Evolutionary conservation across 2,113 vertebrate species (phyloP), one percentile per base, ranked within the genome.

Genomic region (Oriolus oriolus): DNA sequence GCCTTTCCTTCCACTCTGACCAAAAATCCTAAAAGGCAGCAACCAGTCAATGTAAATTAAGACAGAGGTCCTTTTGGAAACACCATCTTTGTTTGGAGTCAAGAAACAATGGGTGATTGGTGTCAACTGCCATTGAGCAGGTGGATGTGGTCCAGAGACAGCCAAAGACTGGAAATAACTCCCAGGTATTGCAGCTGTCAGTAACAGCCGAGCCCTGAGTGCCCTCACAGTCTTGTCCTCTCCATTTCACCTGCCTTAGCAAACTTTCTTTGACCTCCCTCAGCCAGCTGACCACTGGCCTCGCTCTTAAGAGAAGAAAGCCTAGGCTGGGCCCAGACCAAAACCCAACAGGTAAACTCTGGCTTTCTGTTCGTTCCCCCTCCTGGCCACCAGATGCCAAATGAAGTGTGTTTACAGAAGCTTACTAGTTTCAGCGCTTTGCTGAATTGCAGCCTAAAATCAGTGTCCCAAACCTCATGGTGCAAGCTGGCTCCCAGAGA

Each of bases 51-150:
- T 16, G 14, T 22, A 88, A 93, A 92, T 39, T 45, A 89, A 87
- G 47, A 71, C 27, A 89, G 39, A 86, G 9, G 15, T 84, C 35
- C 35, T 70, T 47, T 13, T 86, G 50, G 37, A 93, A 76, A 49
- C 60, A 77, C 1, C 35, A 57, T 23, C 30, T 78, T 66, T 54
- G 31, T 50, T 82, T 47, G 41, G 60, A 78, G 15, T 83, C 33
- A 70, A 42, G 22, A 73, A 0, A 5, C 30, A 52, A 17, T 0
- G 0, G 33, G 6, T 2, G 1, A 53, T 31, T 42, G 3, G 0
- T 9, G 1, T 35, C 5, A 7, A 30, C 7, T 31, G n/a, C 31
- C 30, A 50, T 27, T 74, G 22, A 39, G 27, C 19, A 26, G 7
- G 11, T 22, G 23, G 13, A 47, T 49, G 50, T 77, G 31, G 16